Evolutionary conservation across 23 tunicate species (phyloP), one percentile per base, ranked within the genome.

Genomic region (Ciona savignyi): DNA sequence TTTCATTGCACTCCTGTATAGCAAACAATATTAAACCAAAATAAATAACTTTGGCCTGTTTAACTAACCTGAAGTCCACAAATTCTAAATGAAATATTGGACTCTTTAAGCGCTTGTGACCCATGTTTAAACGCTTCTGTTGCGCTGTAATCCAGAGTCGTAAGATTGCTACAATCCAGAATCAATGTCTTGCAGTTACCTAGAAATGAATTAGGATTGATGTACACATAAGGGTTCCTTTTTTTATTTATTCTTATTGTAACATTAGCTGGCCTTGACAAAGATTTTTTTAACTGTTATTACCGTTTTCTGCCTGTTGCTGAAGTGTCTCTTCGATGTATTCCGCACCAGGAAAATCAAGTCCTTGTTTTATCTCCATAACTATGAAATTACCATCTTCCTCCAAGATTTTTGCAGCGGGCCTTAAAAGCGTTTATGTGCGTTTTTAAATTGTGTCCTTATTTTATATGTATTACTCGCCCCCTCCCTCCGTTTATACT

Each of bases 261-360:
- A n/a, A n/a, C n/a, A n/a, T n/a, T n/a, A n/a, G n/a, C n/a, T n/a
- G n/a, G n/a, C n/a, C n/a, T n/a, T n/a, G n/a, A n/a, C n/a, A n/a
- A 28, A 25, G 30, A 66, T 51, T 28, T 71, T 66, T 0, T 77
- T 83, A 67, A 42, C 73, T 26, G 90, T 27, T 11, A 24, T 22
- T 25, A 86, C 93, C 84, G 68, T 79, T 62, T 27, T 79, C 84
- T 11, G 84, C 76, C 34, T 86, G 77, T 0, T 69, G 62, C 35
- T 66, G 76, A 25, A 86, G 70, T 33, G 63, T 74, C n/a, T 86
- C 82, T 61, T 86, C 93, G 4, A 86, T 64, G 61, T 79, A 79
- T 64, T 86, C 93, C 11, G 93, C 83, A 15, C 83, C 93, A 3
- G 93, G 93, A 34, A 79, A 86, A 64, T 86, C 93, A 4, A 86